Evolutionary conservation across 2,797 vertebrate genomes (phyloP).

Genomic region (Distichodus sexfasciatus): DNA sequence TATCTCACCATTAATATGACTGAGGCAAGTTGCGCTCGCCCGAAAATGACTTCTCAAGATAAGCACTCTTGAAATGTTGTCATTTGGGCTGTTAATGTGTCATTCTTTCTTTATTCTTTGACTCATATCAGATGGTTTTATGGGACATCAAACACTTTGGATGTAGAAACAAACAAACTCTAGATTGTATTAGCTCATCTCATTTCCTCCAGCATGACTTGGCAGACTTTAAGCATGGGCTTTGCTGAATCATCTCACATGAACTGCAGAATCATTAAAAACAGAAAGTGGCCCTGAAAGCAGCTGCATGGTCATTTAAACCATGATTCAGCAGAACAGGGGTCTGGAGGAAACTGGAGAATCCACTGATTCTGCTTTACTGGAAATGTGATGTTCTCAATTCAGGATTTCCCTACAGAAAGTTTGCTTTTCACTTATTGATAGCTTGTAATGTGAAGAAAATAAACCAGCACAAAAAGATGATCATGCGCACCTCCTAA

Average conservation of each 20-base stretch:
- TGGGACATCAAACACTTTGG: not conserved
- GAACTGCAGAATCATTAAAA: constrained; percentile 36
- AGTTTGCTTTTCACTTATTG: not conserved
- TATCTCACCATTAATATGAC: too few relatives aligned
- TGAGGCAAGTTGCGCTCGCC: not conserved
- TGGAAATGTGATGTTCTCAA: constrained; percentile 11
- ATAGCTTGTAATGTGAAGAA: not conserved
- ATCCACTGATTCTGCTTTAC: not conserved
- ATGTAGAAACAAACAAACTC: not conserved
- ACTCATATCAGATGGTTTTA: constrained; percentile 14
- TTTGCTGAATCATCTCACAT: constrained; percentile 17
- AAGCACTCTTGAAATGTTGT: not conserved
- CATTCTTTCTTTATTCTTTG: not conserved
- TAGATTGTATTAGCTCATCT: too few relatives aligned
- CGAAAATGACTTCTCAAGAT: constrained; percentile 3
- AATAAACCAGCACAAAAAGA: not conserved
- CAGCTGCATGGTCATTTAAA: not conserved
- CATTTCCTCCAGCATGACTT: constrained; percentile 29
- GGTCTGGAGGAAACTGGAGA: not conserved
- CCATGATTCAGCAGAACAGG: constrained; percentile 37
- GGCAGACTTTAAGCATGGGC: constrained; percentile 21
- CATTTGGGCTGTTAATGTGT: not conserved
- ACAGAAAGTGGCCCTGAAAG: not conserved
- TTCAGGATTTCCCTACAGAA: not conserved
- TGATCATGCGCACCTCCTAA: too few relatives aligned